Conservation (phyloP, 2,888 invertebrate genomes). For the Isotomurus palustris region DNA sequence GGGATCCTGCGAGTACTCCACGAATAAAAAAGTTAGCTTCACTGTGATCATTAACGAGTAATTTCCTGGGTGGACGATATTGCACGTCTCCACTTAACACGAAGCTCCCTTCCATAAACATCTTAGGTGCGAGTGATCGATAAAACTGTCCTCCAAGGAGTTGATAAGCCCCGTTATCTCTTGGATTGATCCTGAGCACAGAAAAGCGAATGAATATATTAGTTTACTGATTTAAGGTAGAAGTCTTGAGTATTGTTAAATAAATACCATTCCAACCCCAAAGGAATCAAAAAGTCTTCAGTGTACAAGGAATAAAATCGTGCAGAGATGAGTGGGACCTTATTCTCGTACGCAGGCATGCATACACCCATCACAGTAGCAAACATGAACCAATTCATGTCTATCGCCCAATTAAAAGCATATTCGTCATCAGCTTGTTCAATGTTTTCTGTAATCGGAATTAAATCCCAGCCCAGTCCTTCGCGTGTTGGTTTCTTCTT, state of each 20-base stretch:
- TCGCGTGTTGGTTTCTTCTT: no score
- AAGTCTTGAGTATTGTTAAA: no score
- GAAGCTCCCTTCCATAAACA: slow-evolving; percentile 30
- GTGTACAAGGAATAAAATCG: slow-evolving; percentile 8
- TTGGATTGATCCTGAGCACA: no score
- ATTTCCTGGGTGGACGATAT: slow-evolving; percentile 27
- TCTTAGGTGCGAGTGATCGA: no score
- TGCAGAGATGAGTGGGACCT: background rate
- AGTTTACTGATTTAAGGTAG: no score
- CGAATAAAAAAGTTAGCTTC: slow-evolving; percentile 32
- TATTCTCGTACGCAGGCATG: background rate
- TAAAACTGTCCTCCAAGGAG: no score
- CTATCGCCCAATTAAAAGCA: slow-evolving; percentile 32
- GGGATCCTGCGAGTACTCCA: slow-evolving; percentile 24
- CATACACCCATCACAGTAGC: slow-evolving; percentile 31
- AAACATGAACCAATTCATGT: slow-evolving; percentile 29
- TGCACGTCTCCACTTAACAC: slow-evolving; percentile 13
- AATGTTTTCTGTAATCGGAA: no score
- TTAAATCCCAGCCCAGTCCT: no score
- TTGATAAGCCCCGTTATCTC: no score
- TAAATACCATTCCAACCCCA: slow-evolving; percentile 9
- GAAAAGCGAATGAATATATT: no score
- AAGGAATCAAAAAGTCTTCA: slow-evolving; percentile 16
- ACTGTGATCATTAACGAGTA: slow-evolving; percentile 29
- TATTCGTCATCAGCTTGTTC: slow-evolving; percentile 34